Conservation (phyloP, 2,888 invertebrate species). For the Aromia moschata region DNA sequence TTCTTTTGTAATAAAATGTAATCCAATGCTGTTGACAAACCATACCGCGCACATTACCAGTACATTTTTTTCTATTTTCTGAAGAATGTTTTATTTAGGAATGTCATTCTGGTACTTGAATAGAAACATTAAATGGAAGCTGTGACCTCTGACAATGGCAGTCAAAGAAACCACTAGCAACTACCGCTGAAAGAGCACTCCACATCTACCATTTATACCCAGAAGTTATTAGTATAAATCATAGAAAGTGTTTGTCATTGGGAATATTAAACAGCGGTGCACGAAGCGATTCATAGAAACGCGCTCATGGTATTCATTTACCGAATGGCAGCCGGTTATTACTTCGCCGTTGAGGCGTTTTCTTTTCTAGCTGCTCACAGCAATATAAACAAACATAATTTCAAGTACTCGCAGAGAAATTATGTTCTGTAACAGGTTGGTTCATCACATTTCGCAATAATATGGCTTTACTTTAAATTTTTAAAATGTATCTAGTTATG, state of each 20-base stretch:
- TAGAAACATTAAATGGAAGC: not conserved
- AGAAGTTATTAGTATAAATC: slow-evolving; percentile 50
- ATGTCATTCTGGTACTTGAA: not conserved
- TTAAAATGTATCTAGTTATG: no score
- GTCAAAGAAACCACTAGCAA: not conserved
- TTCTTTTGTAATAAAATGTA: no score
- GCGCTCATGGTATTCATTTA: slow-evolving; percentile 6
- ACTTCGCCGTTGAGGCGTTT: not conserved
- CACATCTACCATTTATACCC: slow-evolving; percentile 35
- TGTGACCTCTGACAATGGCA: not conserved
- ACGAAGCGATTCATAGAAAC: slow-evolving; percentile 39
- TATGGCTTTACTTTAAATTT: no score
- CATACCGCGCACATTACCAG: no score
- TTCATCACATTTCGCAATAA: no score
- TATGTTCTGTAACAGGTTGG: not conserved
- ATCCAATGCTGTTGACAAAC: no score
- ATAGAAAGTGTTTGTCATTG: slow-evolving; percentile 50
- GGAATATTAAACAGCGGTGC: slow-evolving; percentile 44
- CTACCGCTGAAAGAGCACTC: slow-evolving; percentile 18
- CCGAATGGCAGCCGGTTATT: slow-evolving; percentile 6
- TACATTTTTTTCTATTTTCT: no score
- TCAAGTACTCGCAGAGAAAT: not conserved
- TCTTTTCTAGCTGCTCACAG: not conserved
- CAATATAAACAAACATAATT: slow-evolving; percentile 1
- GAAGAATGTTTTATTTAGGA: no score